Base-by-base conservation (phyloP, 2,888 invertebrate species). In the Trachelus stipa region DNA sequence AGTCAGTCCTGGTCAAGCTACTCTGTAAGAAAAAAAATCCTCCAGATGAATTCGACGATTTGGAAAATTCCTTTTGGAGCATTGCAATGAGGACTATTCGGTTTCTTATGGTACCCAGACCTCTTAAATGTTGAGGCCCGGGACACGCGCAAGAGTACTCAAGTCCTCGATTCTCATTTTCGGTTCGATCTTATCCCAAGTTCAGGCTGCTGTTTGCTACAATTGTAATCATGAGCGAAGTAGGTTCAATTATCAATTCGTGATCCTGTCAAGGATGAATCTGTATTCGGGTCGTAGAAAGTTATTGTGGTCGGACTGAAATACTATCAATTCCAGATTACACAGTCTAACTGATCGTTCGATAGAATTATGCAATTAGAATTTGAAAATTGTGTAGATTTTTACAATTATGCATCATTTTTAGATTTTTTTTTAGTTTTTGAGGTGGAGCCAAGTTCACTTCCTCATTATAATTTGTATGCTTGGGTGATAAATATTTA, bases 1-100 rank as follows among this genome's bases (percentile, higher is more conserved):
- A 76, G 87, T 91, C 74, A 89, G 87, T 81, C 89, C 91, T 12
- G 90, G 89, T n/a, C 90, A 90, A 81, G 89, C 91, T 33, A 91
- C 90, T 23, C 89, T 91, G 73, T 91, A 87, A 89, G 83, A 74
- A 30, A 12, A 12, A 1, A 56, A 23, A 56, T 56, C 0, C 34
- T 35, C 35, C 35, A 30, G 35, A 34, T 23, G 40, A 56, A 56
- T 56, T 56, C 40, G 40, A 56, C 23, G 40, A 56, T 56, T 56
- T 56, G 23, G 40, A 6, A 6, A 56, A 56, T 56, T 56, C 15
- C 9, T 56, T 56, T 23, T 56, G 40, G 23, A 56, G 40, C 23
- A 56, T 23, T 56, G 40, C 23, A 2, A 56, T 23, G 23, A 56
- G 40, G 40, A 56, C 40, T 56, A 56, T 56, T 56, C 40, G 40